These are phyloP conservation scores for Anadara kagoshimensis DNA, from an alignment of 1,140 invertebrate genomes.

Conservation along the genomic window DNA sequence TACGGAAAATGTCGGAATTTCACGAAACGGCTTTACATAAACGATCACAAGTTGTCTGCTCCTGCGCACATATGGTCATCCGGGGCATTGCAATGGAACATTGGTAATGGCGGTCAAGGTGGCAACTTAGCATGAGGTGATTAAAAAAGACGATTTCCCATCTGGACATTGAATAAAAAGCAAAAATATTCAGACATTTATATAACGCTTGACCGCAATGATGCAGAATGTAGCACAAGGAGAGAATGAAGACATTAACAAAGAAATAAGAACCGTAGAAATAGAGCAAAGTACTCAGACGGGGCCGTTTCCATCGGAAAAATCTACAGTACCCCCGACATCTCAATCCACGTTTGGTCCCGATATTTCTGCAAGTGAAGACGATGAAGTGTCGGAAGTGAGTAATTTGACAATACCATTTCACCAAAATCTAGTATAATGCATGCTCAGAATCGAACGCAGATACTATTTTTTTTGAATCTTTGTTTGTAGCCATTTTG, in stretches of 20 bases:
- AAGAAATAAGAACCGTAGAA: slow-evolving; percentile 74
- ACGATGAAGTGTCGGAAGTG: slow-evolving; percentile 95
- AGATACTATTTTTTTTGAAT: not conserved
- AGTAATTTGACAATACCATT: slow-evolving; percentile 19
- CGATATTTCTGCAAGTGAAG: slow-evolving; percentile 92
- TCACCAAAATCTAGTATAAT: no score
- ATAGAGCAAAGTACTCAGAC: slow-evolving; percentile 61
- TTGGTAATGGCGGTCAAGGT: slow-evolving; percentile 73
- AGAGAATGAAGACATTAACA: slow-evolving; percentile 82
- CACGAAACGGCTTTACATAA: no score
- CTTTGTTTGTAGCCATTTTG: not conserved
- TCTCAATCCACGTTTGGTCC: slow-evolving; percentile 86
- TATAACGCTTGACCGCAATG: slow-evolving; percentile 70
- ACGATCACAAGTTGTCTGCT: slow-evolving; percentile 50
- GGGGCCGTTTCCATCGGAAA: slow-evolving; percentile 60
- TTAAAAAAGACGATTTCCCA: slow-evolving; percentile 44
- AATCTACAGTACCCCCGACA: slow-evolving; percentile 82
- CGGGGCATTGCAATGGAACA: slow-evolving; percentile 64
- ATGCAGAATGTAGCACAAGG: slow-evolving; percentile 91
- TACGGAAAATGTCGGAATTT: no score
- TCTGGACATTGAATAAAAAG: slow-evolving; percentile 24
- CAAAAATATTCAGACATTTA: slow-evolving; percentile 28
- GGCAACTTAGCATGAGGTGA: slow-evolving; percentile 62
- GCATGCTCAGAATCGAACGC: no score
- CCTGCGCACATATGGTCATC: slow-evolving; percentile 65